Evolutionary conservation across 2,797 vertebrate species (phyloP).

Genomic region (Menidia menidia): DNA sequence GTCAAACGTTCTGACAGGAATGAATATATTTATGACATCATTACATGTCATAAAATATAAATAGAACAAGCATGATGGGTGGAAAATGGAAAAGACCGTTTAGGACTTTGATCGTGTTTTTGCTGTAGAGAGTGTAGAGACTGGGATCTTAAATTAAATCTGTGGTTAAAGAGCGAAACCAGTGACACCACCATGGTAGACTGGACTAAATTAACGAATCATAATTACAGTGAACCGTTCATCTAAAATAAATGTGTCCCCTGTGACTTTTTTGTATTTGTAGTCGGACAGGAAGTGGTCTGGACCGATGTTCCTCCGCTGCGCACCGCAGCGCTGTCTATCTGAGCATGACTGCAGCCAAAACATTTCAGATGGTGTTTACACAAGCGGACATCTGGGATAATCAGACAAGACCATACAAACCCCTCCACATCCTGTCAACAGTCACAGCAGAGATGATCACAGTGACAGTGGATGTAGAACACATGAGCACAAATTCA

Average conservation of each 20-base stretch:
- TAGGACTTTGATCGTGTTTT: not conserved
- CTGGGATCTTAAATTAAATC: slow-evolving; percentile 18
- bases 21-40: not conserved
- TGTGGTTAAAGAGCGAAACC: slow-evolving; percentile 7
- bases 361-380: slow-evolving; percentile 67
- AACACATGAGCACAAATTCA: not conserved
- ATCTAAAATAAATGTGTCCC: slow-evolving; percentile 5
- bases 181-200: slow-evolving; percentile 5
- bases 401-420: slow-evolving; percentile 56
- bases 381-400: slow-evolving; percentile 66
- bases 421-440: slow-evolving; percentile 59
- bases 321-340: slow-evolving; percentile 27
- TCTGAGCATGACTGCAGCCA: slow-evolving; percentile 42
- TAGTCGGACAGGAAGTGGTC: slow-evolving; percentile 55
- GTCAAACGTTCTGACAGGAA: not conserved
- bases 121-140: too few relatives aligned
- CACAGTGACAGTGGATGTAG: slow-evolving; percentile 6
- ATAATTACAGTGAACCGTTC: slow-evolving; percentile 16
- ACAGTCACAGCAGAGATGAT: slow-evolving; percentile 24
- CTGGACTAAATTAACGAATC: slow-evolving; percentile 16
- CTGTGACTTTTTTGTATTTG: slow-evolving; percentile 21
- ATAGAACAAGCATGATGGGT: not conserved
- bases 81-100: not conserved
- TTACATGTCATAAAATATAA: too few relatives aligned
- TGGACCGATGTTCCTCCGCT: slow-evolving; percentile 25